Percentiles rank a stretch among this genome's conserved stretches.
These are phyloP conservation scores for Agrilus biguttatus DNA, from an alignment of 2,888 invertebrate genomes.

Conservation along the genomic window DNA sequence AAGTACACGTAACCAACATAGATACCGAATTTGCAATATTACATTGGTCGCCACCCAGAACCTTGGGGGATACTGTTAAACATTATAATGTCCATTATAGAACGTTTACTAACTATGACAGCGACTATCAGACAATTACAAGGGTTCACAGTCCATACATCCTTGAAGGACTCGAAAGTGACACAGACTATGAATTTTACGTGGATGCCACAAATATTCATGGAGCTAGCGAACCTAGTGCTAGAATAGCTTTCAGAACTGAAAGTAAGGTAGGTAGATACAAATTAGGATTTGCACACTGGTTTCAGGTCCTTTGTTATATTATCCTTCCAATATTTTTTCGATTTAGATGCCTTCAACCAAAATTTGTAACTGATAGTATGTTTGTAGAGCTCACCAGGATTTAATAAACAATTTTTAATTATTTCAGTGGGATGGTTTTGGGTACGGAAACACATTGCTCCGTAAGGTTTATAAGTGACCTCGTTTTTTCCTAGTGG, in stretches of 20 bases:
- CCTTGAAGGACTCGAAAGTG: conserved; percentile 56
- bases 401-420: conserved; percentile 50
- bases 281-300: too few species aligned
- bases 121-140: conserved; percentile 26
- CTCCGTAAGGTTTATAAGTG: conserved; percentile 58
- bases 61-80: conserved; percentile 52
- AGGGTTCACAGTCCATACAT: conserved; percentile 56
- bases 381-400: conserved; percentile 56
- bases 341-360: conserved; percentile 21
- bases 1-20: conserved; percentile 56
- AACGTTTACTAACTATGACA: conserved; percentile 24
- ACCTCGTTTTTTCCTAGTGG: conserved; percentile 54
- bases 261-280: conserved; percentile 42
- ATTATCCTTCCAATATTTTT: conserved; percentile 8
- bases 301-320: neutral
- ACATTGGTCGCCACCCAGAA: conserved; percentile 62
- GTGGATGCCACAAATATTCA: conserved; percentile 68
- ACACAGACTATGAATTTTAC: conserved; percentile 66
- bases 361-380: conserved; percentile 64
- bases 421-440: conserved; percentile 81
- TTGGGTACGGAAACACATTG: conserved; percentile 78
- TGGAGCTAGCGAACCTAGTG: conserved; percentile 62
- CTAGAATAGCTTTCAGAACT: conserved; percentile 62
- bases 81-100: conserved; percentile 34
- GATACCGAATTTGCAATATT: conserved; percentile 63